These are phyloP conservation scores for Leptopterna dolabrata DNA, from an alignment of 2,888 invertebrate genomes.

Conservation along the genomic window DNA sequence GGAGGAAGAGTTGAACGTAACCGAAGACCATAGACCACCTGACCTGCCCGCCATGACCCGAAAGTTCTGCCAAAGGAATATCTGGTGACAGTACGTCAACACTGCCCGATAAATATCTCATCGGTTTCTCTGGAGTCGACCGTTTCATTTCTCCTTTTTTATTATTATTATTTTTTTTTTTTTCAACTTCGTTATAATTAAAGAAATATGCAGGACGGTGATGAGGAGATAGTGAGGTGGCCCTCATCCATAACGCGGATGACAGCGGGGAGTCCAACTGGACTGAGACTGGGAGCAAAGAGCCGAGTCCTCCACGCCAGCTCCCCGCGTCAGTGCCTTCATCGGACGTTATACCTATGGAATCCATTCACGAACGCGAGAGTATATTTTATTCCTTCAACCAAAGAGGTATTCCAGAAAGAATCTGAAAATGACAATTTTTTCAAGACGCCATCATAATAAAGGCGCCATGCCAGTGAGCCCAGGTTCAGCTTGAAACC, in stretches of 20 bases:
- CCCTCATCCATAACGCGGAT: neutral
- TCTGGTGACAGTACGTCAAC: neutral
- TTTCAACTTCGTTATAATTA: conserved; percentile 12
- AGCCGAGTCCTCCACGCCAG: neutral
- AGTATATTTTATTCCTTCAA: no score
- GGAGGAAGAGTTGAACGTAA: neutral
- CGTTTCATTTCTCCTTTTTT: neutral
- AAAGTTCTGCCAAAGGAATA: neutral
- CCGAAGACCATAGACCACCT: neutral
- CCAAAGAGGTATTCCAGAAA: no score
- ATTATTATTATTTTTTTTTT: no score
- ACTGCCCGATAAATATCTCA: neutral
- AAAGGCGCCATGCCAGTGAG: no score
- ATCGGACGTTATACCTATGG: no score
- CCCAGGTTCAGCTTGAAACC: no score
- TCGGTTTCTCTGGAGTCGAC: neutral
- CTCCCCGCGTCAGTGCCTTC: neutral
- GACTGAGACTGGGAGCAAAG: neutral
- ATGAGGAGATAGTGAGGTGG: neutral
- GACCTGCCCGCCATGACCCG: neutral
- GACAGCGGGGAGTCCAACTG: neutral
- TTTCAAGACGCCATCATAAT: no score
- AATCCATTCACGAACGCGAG: no score
- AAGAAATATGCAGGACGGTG: neutral
- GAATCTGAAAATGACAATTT: no score